A percentile compares a stretch with the other conserved stretches of the same genome.
phyloP scores from a whole-genome alignment of 2,113 vertebrate genomes.

The Ochotona princeps region DNA sequence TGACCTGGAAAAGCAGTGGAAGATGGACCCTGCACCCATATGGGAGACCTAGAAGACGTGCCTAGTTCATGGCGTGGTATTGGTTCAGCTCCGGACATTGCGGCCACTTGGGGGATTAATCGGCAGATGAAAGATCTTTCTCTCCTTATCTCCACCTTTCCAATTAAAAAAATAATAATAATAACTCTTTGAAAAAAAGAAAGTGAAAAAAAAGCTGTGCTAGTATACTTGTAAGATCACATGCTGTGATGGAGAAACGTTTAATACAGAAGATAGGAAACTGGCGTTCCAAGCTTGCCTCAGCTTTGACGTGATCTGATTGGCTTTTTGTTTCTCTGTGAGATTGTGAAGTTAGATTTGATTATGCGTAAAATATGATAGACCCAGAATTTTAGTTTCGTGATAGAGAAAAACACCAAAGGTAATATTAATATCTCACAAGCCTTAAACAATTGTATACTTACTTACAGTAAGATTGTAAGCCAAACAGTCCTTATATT shows the following conservation, averaged over 20 bases:
- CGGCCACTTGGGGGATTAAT: too few species aligned
- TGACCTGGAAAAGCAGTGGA: too few species aligned
- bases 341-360: neutral
- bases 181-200: too few species aligned
- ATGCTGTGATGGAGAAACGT: neutral
- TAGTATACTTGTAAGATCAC: neutral
- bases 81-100: too few species aligned
- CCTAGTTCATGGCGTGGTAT: too few species aligned
- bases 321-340: conserved; percentile 2
- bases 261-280: neutral
- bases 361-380: neutral
- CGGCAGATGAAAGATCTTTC: too few species aligned
- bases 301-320: neutral
- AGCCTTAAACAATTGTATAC: neutral
- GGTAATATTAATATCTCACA: neutral
- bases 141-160: too few species aligned
- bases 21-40: too few species aligned
- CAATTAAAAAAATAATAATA: too few species aligned
- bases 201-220: too few species aligned
- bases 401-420: neutral
- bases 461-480: neutral
- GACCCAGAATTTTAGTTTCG: neutral
- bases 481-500: conserved; percentile 7
- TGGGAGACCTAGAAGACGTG: too few species aligned
- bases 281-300: neutral